Evolutionary conservation across 2,888 invertebrate species (phyloP).

Genomic region (Peribatodes rhomboidaria): DNA sequence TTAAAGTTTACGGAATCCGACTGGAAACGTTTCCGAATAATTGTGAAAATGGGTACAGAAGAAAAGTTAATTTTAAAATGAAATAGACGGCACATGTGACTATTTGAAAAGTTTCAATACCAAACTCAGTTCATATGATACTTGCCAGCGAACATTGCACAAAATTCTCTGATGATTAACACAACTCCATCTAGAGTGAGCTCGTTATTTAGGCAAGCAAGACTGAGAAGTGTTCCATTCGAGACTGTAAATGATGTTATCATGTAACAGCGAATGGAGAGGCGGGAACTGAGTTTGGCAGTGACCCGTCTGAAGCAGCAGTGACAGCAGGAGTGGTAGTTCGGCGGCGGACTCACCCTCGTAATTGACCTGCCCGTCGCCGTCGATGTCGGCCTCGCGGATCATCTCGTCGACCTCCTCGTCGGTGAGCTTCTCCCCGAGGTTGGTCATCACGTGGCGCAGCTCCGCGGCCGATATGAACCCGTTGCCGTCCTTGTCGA

Average conservation of each 20-base stretch:
- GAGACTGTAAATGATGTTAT: background rate
- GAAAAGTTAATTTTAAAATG: too few species aligned
- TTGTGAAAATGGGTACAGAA: too few species aligned
- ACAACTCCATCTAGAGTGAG: background rate
- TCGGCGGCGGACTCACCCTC: slow-evolving; percentile 89
- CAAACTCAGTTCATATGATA: slow-evolving; percentile 8
- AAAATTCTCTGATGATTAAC: background rate
- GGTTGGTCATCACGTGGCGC: slow-evolving; percentile 99
- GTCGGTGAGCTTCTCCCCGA: slow-evolving; percentile 99
- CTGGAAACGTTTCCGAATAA: too few species aligned
- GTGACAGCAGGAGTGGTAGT: background rate
- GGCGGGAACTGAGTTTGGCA: slow-evolving; percentile 11
- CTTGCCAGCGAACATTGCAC: background rate
- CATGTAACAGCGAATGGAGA: background rate
- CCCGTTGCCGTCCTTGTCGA: slow-evolving; percentile 99
- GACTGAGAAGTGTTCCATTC: background rate
- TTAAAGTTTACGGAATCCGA: too few species aligned
- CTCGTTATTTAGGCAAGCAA: background rate
- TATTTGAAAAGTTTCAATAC: background rate
- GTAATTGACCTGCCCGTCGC: slow-evolving; percentile 99
- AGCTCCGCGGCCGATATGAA: slow-evolving; percentile 99
- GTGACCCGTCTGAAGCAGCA: background rate
- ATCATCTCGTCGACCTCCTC: slow-evolving; percentile 99
- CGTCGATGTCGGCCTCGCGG: slow-evolving; percentile 99
- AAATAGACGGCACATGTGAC: slow-evolving; percentile 8